Base-by-base conservation (phyloP, 2,797 vertebrate species). In the Lutjanus campechanus region DNA sequence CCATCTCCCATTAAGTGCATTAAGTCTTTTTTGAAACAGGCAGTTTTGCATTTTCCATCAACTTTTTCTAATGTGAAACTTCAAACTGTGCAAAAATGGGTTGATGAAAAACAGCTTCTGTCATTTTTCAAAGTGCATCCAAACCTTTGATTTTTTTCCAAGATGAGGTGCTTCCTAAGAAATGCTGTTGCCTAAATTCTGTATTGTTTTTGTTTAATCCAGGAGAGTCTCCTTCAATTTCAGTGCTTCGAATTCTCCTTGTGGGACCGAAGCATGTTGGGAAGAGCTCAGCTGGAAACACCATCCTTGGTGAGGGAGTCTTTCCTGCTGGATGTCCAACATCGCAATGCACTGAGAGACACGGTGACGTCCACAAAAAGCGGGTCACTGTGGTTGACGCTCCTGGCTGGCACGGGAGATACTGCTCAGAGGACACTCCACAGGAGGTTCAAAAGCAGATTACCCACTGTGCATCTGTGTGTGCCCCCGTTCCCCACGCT, bases 361-460 rank as follows among this genome's bases (percentile, higher is more conserved):
- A 70, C n/a, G 79, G 84, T 25, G 71, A 81, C 0, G 19, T 83
- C 51, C 73, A 76, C 41, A 72, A 73, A 43, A 79, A 63, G 61
- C 82, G 10, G 44, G 80, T 89, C 36, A 78, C 67, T 43, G 85
- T 94, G 69, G 89, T 93, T 8, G 92, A 92, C 76, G 84, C 85
- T n/a, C 93, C 93, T 0, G 91, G 93, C 69, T 95, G 93, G 93
- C 71, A 93, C 40, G 83, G 91, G 40, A 86, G 92, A 61, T 92
- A 90, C 83, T 86, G 76, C 20, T 71, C 74, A 7, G 73, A 86
- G 5, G 87, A 92, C 59, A 94, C 90, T 6, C 90, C 93, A 40
- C 56, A 8, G 69, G 83, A 90, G 40, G 70, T 85, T 1, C 85
- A 58, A 20, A 69, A 88, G 41, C 84, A 92, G 55, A 89, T 95